Evolutionary conservation across 2,797 vertebrate genomes (phyloP), one percentile per base, ranked within the genome.

Genomic region (Gymnothorax javanicus): DNA sequence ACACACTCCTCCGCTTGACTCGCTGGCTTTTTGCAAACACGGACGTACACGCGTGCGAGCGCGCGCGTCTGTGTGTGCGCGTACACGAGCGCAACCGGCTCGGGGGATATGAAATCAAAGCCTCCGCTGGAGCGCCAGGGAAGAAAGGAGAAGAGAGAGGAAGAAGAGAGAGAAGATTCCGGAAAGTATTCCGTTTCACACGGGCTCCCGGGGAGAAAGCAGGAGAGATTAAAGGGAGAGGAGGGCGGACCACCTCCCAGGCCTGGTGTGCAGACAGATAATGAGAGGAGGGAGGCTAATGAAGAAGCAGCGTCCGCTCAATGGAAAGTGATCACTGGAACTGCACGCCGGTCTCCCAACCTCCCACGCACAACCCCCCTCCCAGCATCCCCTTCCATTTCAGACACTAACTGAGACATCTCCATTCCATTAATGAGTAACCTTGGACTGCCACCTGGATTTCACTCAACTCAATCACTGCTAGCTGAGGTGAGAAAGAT

Each of bases 301-400:
- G 82, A 86, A 88, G 82, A 86, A 82, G 56, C 64, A 85, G 85
- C 88, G 89, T 43, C 15, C 59, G 27, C 23, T 75, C 84, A 54
- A 93, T 94, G 89, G 92, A 88, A 85, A 87, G 83, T 89, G 88
- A 92, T 92, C 90, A 88, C 86, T 67, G 86, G 85, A 86, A 59
- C 73, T 17, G 88, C 84, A 88, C 88, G 58, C 77, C 2, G 33
- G 12, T 33, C 73, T 50, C 33, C 13, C 27, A 50, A 4, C 73
- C 71, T 43, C 71, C 71, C 27, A 27, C 69, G 2, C 62, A 82
- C 43, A 69, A 75, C 52, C 13, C 33, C 85, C 2, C 7, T 43
- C 12, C 4, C n/a, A 90, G n/a, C 77, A 86, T 60, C 86, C 89
- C 89, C 43, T 1, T 15, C 27, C 69, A 4, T 43, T 91, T 83